A percentile compares a stretch with the other conserved stretches of the same genome.
Conservation (phyloP, 2,888 invertebrate species). For the Ditula angustiorana region DNA sequence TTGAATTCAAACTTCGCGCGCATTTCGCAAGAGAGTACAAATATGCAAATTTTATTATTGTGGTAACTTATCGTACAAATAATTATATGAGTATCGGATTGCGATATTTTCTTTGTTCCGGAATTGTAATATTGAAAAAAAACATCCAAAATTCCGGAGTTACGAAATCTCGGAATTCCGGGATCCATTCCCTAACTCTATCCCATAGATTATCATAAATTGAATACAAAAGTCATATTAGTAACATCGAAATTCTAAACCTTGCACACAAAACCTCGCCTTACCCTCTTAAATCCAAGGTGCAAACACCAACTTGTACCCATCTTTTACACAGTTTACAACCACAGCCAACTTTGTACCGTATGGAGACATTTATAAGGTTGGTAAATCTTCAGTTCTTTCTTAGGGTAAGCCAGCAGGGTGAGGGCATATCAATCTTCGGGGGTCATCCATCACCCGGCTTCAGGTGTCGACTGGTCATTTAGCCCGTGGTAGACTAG, state of each 20-base stretch:
- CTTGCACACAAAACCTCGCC: neutral
- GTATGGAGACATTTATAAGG: neutral
- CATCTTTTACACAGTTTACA: neutral
- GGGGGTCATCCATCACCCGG: conserved; percentile 43
- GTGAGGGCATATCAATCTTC: conserved; percentile 41
- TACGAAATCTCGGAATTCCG: too few species aligned
- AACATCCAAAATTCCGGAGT: too few species aligned
- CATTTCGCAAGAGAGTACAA: too few species aligned
- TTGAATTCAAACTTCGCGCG: too few species aligned
- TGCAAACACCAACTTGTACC: neutral
- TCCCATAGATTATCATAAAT: neutral
- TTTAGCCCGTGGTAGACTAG: neutral
- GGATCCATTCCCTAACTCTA: too few species aligned
- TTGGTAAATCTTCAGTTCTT: conserved; percentile 1
- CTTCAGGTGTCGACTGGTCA: conserved; percentile 33
- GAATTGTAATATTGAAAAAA: too few species aligned
- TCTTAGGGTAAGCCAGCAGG: conserved; percentile 27
- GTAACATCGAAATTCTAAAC: neutral
- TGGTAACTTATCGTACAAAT: too few species aligned
- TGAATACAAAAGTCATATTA: neutral
- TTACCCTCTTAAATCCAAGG: neutral
- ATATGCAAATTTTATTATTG: too few species aligned
- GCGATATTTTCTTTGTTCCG: too few species aligned
- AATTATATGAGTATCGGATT: too few species aligned
- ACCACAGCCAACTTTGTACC: neutral